Evolutionary conservation across 2,888 invertebrate species (phyloP).

Genomic region (Argyresthia albistria): DNA sequence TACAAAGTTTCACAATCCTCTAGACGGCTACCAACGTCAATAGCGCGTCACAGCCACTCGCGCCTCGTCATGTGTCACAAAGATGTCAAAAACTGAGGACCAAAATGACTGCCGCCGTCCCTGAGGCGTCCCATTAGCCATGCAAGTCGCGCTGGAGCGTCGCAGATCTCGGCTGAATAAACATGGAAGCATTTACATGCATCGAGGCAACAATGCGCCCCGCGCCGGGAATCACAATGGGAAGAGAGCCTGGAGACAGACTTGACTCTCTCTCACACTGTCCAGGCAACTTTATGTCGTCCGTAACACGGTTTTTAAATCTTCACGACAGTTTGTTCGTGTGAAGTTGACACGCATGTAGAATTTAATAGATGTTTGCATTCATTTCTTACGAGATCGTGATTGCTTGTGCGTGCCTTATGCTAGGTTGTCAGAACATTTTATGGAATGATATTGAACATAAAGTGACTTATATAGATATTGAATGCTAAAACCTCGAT

Average conservation of each 20-base stretch:
- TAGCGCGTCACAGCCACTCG: slow-evolving; percentile 18
- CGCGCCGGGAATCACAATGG: slow-evolving; percentile 53
- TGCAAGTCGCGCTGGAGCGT: not conserved
- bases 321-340: too few species aligned
- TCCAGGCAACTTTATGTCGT: slow-evolving; percentile 12
- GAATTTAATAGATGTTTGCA: too few species aligned
- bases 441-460: not conserved
- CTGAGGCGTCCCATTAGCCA: slow-evolving; percentile 1
- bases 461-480: not conserved
- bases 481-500: too few species aligned
- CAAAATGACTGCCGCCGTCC: not conserved
- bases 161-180: slow-evolving; percentile 53
- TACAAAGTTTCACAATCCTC: not conserved
- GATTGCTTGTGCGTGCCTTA: not conserved
- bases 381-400: not conserved
- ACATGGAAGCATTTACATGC: slow-evolving; percentile 67
- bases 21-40: not conserved
- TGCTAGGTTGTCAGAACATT: not conserved
- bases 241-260: slow-evolving; percentile 3
- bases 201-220: slow-evolving; percentile 61
- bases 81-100: slow-evolving; percentile 21
- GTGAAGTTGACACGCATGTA: too few species aligned
- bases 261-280: slow-evolving; percentile 2
- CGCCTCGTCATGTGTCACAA: slow-evolving; percentile 29
- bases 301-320: not conserved